Evolutionary conservation across 2,113 vertebrate species (phyloP), one percentile per base, ranked within the genome.

Genomic region (Chamaea fasciata): DNA sequence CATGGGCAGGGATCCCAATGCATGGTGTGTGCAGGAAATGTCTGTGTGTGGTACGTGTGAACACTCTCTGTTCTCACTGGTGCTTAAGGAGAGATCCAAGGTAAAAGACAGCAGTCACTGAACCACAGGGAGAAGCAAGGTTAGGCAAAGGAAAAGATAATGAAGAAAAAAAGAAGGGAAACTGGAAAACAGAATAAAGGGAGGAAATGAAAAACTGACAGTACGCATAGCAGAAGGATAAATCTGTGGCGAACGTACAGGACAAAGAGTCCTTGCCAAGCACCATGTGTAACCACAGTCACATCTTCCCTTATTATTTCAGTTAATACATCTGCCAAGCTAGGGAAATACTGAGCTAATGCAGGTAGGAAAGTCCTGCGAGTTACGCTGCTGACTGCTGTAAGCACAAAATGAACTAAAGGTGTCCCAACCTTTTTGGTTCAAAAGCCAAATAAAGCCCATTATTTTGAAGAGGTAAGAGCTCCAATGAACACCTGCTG

Each of bases 261-360:
- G 87, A 97, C 94, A 95, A 89, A 88, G 76, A 90, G 93, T 96
- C 68, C 90, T 68, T 83, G 94, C 95, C 94, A 95, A 96, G 79
- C 63, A 90, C 91, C 90, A 91, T 88, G 87, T 83, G 82, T 60
- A 94, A 94, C 88, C 41, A 3, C 88, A 95, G 92, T 81, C 94
- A 96, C 93, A 97, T 95, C 90, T 93, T 80, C 68, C 35, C 78
- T 22, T 87, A 74, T 59, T 93, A 90, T 81, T 93, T 49, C 76
- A 93, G 73, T 78, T n/a, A 83, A 52, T 7, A 1, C 24, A 83
- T 68, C 83, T 86, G 76, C 86, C 92, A 92, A 90, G 88, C 0
- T 0, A 83, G 49, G 52, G 30, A 55, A 97, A 87, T 8, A 81
- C 41, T 75, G 64, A 90, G 37, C 79, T 86, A 92, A 64, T 0